Evolutionary conservation across 2,888 invertebrate genomes (phyloP), one percentile per base, ranked within the genome.

Genomic region (Pseudeuparius sepicola): DNA sequence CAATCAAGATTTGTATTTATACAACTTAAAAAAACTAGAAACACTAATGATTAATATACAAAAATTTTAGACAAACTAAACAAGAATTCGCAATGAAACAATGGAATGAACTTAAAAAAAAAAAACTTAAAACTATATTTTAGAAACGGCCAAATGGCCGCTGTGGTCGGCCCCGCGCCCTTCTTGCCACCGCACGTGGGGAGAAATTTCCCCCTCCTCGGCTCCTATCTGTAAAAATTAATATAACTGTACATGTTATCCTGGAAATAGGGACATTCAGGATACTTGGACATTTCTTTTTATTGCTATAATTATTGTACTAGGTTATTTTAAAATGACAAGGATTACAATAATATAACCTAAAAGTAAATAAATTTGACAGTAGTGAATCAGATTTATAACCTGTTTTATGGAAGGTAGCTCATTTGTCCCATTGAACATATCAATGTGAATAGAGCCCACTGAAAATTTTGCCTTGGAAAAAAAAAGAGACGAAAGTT

Each of bases 151-250:
- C 52, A 39, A 54, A 58, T 3, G 56, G 57, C 31, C 56, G 49
- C 31, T 54, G 53, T 27, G 52, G 39, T 20, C 59, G 50, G 20
- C 53, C 54, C 37, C 57, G 48, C 14, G 53, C 52, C 36, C 59
- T 47, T 37, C 58, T 48, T 2, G 56, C 53, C 25, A 52, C 54
- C 15, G 55, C 44, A 31, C 58, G 32, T 12, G 13, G 18, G 4
- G 32, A 34, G 16, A 14, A 39, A 24, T 30, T 24, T 9, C 17
- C 26, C 17, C 47, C 40, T 25, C 52, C 45, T 35, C 54, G 39
- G 14, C 48, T 45, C 39, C 49, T 40, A 40, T 50, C 51, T 50
- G 35, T 17, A 44, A 47, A 25, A 24, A 41, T 17, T 7, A 20
- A 9, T 20, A 7, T 7, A 20, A 20, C 20, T 20, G 7, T 20